Base-by-base conservation (phyloP, 2,888 invertebrate genomes). In the Pyrrhia umbra region DNA sequence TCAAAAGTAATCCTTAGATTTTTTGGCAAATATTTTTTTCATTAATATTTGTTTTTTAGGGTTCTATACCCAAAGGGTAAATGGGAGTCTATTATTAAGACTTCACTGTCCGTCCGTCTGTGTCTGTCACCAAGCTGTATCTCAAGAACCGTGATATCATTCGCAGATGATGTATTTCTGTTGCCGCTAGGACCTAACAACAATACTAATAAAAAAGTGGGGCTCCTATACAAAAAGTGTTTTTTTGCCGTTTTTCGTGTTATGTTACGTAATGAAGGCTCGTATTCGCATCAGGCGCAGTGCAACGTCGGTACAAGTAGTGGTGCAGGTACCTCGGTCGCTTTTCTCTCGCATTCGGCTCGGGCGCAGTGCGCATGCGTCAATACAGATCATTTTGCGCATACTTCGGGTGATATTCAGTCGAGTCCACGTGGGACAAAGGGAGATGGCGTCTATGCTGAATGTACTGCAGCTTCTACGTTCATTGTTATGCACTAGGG, bases 361-460 rank as follows among this genome's bases (percentile, higher is more conserved):
- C 25, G 40, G 43, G 2, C 40, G 34, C 9, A 47, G 43, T n/a
- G 6, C 27, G 6, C n/a, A 16, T 4, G 40, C 16, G n/a, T 37
- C 50, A 3, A 21, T 50, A n/a, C 49, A 23, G 0, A 34, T 45
- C 16, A 20, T 54, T 45, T 6, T 58, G 8, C 34, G 49, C 6
- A 20, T 73, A 15, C 21, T 59, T 20, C 39, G 46, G n/a, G 4
- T 20, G 5, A 16, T 52, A 40, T 67, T 40, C 37, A 21, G 52
- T 20, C 25, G 27, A 6, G 37, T 43, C n/a, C 37, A 21, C 0
- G 15, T 56, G 2, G 18, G 27, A 0, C 18, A 2, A 2, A 45
- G 52, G 3, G 39, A 37, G 18, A 27, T 50, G 5, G 30, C 3
- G 10, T 45, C 40, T 6, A 6, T 58, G 16, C 10, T 54, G 18